Evolutionary conservation across 1,140 invertebrate species (phyloP), one percentile per base, ranked within the genome.

Genomic region (Zaprionus nigranus): DNA sequence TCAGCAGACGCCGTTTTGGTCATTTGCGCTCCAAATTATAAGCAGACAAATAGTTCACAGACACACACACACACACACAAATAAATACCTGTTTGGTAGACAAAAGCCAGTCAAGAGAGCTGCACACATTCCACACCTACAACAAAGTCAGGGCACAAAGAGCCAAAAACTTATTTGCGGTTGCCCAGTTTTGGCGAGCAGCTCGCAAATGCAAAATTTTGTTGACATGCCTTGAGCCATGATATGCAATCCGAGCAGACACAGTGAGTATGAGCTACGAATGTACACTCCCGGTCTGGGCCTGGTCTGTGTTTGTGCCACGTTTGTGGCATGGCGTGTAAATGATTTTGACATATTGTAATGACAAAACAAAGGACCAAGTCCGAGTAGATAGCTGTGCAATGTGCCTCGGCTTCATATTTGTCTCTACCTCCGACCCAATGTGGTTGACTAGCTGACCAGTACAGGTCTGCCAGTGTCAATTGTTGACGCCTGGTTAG

Each of bases 81-180:
- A 7, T 30, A 46, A 12, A 53, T 17, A 57, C 38, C 26, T 57
- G 36, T n/a, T n/a, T n/a, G n/a, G n/a, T 46, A 49, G 7, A 46
- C 11, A 56, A 34, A 51, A 28, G 54, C 34, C 62, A 58, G 43
- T 24, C 56, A 22, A 68, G 40, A 53, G 59, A 6, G 15, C 15
- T 38, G 12, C 54, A 57, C 28, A 43, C 49, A 24, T n/a, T 56
- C 59, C 64, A 75, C 61, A 57, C 74, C 66, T 65, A 67, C 66
- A 78, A 75, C 67, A 71, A 69, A 68, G 59, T 62, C 64, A 34
- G 56, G 65, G 64, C 34, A 79, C 57, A 85, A 78, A 79, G 64
- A 79, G 72, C 63, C 68, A 76, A 78, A 76, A 82, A 82, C 79
- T 86, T 75, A 85, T 78, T 82, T 79, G 82, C 65, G 82, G 82